Percentiles rank a stretch among this genome's conserved stretches.
Conservation (phyloP, 2,113 vertebrate genomes). For the Zapornia atra region DNA sequence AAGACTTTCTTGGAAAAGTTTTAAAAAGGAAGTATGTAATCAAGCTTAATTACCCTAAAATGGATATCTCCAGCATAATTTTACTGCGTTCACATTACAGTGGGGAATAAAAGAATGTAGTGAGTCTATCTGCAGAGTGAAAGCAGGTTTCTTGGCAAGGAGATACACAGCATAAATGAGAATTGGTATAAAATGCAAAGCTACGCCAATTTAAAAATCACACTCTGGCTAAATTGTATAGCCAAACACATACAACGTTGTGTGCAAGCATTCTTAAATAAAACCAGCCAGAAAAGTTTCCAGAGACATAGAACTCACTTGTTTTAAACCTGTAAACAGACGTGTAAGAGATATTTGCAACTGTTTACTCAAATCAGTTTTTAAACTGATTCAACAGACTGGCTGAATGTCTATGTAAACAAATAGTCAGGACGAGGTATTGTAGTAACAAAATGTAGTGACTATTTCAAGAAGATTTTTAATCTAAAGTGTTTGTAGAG, state of each 20-base stretch:
- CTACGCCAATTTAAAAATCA: constrained; percentile 6
- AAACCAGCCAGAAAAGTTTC: not conserved
- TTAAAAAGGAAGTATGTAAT: constrained; percentile 39
- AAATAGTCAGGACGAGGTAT: not conserved
- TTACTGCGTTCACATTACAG: constrained; percentile 4
- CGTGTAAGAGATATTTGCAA: not conserved
- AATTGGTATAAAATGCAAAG: constrained; percentile 8
- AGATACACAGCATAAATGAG: not conserved
- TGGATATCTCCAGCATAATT: constrained; percentile 9
- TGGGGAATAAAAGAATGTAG: constrained; percentile 34
- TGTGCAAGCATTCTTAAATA: not conserved
- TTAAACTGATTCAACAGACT: not conserved
- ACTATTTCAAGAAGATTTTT: not conserved
- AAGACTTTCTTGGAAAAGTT: not conserved
- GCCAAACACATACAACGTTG: not conserved
- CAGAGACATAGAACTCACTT: not conserved
- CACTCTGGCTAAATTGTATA: not conserved
- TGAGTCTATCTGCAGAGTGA: not conserved
- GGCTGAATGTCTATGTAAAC: not conserved
- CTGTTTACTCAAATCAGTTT: not conserved
- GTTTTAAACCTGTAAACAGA: not conserved
- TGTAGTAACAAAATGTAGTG: not conserved
- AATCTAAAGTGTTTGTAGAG: not conserved
- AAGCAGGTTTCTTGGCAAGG: constrained; percentile 42
- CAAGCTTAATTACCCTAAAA: not conserved